phyloP scores from a whole-genome alignment of 1,140 invertebrate species.

The Aphelenchoides fujianensis region DNA sequence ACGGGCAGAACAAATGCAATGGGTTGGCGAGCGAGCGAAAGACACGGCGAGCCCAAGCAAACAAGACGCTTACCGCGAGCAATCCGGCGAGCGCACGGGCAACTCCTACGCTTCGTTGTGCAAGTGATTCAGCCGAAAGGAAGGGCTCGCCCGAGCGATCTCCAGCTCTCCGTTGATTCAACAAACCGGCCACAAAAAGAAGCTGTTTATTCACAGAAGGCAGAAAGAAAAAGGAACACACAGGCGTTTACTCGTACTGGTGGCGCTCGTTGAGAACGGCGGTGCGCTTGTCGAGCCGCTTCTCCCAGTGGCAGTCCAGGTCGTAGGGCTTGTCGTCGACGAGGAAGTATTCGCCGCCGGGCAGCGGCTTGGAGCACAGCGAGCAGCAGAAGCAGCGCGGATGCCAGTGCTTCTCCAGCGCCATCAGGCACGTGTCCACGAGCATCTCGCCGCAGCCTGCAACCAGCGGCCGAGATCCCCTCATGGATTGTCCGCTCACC shows the following conservation, averaged over 20 bases:
- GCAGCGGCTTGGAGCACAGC: conserved; percentile 72
- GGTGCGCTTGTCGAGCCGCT: conserved; percentile 48
- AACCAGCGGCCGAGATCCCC: not conserved
- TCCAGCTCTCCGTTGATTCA: no score
- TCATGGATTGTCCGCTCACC: conserved; percentile 17
- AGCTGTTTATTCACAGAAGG: no score
- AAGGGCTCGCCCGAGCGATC: no score
- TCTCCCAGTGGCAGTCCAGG: conserved; percentile 57
- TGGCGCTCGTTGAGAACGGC: conserved; percentile 26
- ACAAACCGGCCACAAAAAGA: no score
- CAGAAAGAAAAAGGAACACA: no score
- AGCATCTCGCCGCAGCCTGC: conserved; percentile 55
- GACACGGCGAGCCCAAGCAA: no score
- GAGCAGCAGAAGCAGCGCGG: conserved; percentile 91
- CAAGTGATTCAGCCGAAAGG: no score
- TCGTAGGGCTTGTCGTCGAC: conserved; percentile 66
- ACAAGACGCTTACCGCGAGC: no score
- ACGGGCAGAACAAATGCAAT: no score
- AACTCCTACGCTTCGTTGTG: no score
- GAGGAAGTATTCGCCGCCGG: conserved; percentile 65
- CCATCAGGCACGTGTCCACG: conserved; percentile 75
- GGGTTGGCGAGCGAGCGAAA: no score
- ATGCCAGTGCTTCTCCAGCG: conserved; percentile 93
- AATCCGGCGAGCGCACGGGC: no score
- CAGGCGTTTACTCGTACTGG: conserved; percentile 24